Percentiles rank a stretch among this genome's conserved stretches.
phyloP scores from a whole-genome alignment of 1,140 invertebrate genomes.

The Orchesella cincta region DNA sequence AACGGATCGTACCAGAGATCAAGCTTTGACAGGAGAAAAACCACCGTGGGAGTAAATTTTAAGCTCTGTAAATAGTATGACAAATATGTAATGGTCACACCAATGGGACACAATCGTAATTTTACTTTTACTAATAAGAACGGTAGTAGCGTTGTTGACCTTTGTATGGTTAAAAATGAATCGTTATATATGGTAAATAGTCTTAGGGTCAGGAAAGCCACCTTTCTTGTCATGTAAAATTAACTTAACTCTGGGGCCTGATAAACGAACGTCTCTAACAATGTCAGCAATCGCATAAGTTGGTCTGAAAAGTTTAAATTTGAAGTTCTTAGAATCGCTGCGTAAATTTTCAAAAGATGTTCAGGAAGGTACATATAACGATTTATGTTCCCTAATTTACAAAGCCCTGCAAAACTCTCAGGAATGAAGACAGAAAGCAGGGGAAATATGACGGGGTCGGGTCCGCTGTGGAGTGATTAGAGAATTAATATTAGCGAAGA shows the following conservation, averaged over 20 bases:
- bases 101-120: not conserved
- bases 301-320: not conserved
- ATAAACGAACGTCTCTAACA: not conserved
- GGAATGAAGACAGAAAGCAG: not conserved
- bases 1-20: not conserved
- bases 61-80: not conserved
- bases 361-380: not conserved
- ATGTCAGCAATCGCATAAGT: not conserved
- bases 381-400: not conserved
- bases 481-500: not conserved
- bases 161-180: not conserved
- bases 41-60: not conserved
- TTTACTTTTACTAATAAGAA: conserved; percentile 7
- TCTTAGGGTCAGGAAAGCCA: not conserved
- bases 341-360: not conserved
- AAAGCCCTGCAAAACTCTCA: not conserved
- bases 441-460: not conserved
- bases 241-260: not conserved
- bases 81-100: not conserved
- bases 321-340: not conserved
- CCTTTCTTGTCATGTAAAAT: not conserved
- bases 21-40: not conserved
- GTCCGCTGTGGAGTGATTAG: not conserved
- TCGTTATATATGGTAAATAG: not conserved
- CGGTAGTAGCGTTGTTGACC: not conserved